phyloP scores from a whole-genome alignment of 64 coral and sea anemone species.

The Platygyra sinensis region DNA sequence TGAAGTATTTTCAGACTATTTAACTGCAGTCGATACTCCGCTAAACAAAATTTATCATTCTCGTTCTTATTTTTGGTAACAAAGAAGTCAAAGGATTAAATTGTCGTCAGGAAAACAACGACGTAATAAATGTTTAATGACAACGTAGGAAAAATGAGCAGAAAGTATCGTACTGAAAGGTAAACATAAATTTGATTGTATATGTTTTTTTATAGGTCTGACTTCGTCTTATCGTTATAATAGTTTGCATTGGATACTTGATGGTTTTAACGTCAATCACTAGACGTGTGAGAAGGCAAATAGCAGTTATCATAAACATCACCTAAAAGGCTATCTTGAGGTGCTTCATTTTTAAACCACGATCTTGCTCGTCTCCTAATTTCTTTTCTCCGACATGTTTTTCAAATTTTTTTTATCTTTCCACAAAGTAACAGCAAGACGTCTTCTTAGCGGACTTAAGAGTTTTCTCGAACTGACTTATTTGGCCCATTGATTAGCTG shows the following conservation, averaged over 20 bases:
- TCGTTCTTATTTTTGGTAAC: too few relatives aligned
- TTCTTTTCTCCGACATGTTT: constrained; percentile 51
- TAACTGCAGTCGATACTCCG: too few relatives aligned
- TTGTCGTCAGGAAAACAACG: too few relatives aligned
- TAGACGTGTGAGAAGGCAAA: constrained; percentile 33
- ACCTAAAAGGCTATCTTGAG: constrained; percentile 59
- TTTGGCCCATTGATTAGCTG: constrained; percentile 30
- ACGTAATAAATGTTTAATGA: too few relatives aligned
- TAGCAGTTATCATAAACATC: neutral
- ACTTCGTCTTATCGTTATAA: neutral
- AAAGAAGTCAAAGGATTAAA: too few relatives aligned
- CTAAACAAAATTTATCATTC: too few relatives aligned
- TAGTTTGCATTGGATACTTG: neutral
- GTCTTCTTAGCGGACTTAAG: constrained; percentile 38
- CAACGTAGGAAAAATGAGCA: too few relatives aligned
- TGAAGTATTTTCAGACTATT: too few relatives aligned
- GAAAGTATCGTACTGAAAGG: too few relatives aligned
- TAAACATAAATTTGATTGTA: too few relatives aligned
- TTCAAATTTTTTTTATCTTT: constrained; percentile 31
- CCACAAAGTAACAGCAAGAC: constrained; percentile 55
- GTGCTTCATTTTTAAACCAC: constrained; percentile 30
- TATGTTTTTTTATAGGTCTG: neutral
- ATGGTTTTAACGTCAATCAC: constrained; percentile 55
- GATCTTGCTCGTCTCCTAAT: constrained; percentile 36
- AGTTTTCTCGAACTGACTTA: constrained; percentile 43